A percentile compares a stretch with the other conserved stretches of the same genome.
Evolutionary conservation across 2,797 vertebrate genomes (phyloP).

Genomic region (Centropyge bicolor): DNA sequence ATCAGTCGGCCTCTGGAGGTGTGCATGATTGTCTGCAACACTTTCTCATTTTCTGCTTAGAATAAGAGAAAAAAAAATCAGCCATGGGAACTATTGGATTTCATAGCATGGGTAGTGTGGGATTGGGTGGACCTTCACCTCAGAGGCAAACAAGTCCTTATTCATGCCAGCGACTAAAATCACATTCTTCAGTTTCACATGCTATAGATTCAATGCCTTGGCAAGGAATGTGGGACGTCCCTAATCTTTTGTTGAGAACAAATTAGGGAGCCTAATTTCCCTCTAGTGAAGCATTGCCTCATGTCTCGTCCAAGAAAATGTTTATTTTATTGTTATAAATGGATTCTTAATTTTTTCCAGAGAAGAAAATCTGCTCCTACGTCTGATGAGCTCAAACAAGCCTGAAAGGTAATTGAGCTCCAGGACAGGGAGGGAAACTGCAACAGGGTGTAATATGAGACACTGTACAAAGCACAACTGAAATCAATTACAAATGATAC

Average conservation of each 20-base stretch:
- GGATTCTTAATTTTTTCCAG: constrained; percentile 64
- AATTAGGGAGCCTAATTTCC: constrained; percentile 65
- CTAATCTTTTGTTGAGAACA: constrained; percentile 62
- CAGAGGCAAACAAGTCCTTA: constrained; percentile 45
- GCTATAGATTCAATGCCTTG: constrained; percentile 50
- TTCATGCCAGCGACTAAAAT: constrained; percentile 52
- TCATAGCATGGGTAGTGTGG: constrained; percentile 36
- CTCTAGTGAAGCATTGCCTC: constrained; percentile 58
- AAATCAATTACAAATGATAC: constrained; percentile 59
- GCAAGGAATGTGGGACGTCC: constrained; percentile 41
- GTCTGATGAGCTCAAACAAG: constrained; percentile 54
- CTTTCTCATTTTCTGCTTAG: constrained; percentile 45
- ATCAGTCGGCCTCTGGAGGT: constrained; percentile 35
- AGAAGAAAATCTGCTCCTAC: constrained; percentile 50
- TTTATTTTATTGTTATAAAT: constrained; percentile 69
- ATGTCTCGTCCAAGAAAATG: constrained; percentile 61
- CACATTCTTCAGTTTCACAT: constrained; percentile 54
- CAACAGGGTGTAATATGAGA: constrained; percentile 44
- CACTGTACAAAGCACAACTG: constrained; percentile 46
- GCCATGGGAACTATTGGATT: constrained; percentile 52
- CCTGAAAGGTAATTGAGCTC: constrained; percentile 54
- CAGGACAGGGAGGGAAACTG: constrained; percentile 36
- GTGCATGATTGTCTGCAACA: constrained; percentile 39
- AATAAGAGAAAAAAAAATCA: constrained; percentile 1
- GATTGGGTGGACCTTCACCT: constrained; percentile 39